Base-by-base conservation (phyloP, 2,888 invertebrate genomes). In the Leptura quadrifasciata region DNA sequence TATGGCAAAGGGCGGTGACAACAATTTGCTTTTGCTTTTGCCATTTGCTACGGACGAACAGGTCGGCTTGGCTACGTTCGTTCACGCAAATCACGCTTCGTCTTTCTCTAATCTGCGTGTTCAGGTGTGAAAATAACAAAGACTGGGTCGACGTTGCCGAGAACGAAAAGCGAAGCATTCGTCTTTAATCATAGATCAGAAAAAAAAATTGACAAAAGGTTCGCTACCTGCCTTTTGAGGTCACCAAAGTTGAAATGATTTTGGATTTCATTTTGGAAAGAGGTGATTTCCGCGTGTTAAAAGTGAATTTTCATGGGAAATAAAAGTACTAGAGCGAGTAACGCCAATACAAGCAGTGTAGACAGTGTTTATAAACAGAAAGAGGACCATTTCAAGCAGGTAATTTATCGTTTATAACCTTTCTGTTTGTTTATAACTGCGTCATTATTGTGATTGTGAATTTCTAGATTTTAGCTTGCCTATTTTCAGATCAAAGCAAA, bases 401-500 rank as follows among this genome's bases (percentile, higher is more conserved):
- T 88, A 85, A 76, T 27, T 67, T 12, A 68, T 71, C 70, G 72
- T 58, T 75, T 80, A 77, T 82, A 80, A 79, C 80, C 80, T 82
- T 84, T 81, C 81, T 81, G 83, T 83, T 84, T 85, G 81, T 85
- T 85, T 83, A 82, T 85, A 83, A 85, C 84, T 87, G 87, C 87
- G 87, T 86, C 87, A 87, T 88, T 83, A 74, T 75, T 77, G n/a
- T 24, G 60, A n/a, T 61, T 27, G 27, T 31, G n/a, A 6, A 17
- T 60, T 60, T 15, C 27, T n/a, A 61, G n/a, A 47, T 47, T 47
- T 47, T 47, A 39, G 39, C 47, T 61, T 61, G 27, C 18, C 35
- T 68, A 27, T 68, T 68, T 68, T 68, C 72, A 93, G 93, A 91
- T 91, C 85, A 91, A 91, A 85, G 90, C 91, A 84, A 91, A 91